Evolutionary conservation across 2,797 vertebrate species (phyloP).

Genomic region (Chelon auratus): DNA sequence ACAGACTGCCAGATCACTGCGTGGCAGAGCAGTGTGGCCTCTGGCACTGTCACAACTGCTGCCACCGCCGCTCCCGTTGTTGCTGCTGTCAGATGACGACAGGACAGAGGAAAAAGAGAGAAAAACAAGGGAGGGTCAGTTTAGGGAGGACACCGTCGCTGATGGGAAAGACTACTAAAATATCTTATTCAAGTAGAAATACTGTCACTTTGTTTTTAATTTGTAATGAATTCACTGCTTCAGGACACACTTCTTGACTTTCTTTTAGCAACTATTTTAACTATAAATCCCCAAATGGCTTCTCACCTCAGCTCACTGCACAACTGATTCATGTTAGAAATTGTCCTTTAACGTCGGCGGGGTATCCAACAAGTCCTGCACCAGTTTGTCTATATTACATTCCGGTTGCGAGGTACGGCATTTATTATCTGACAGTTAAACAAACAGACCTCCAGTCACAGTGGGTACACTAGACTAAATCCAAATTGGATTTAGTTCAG

Average conservation of each 20-base stretch:
- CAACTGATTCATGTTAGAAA: background rate
- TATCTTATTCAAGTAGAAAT: slow-evolving; percentile 27
- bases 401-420: background rate
- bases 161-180: slow-evolving; percentile 12
- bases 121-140: slow-evolving; percentile 40
- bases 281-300: background rate
- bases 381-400: background rate
- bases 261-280: background rate
- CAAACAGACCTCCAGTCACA: background rate
- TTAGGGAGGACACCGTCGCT: slow-evolving; percentile 20
- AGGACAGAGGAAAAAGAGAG: slow-evolving; percentile 46
- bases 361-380: background rate
- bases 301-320: slow-evolving; percentile 1
- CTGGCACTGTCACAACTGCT: slow-evolving; percentile 62
- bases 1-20: slow-evolving; percentile 66
- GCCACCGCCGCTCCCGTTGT: slow-evolving; percentile 48
- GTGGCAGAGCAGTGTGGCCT: slow-evolving; percentile 68
- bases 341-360: background rate
- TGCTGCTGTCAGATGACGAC: slow-evolving; percentile 65
- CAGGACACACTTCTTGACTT: slow-evolving; percentile 8
- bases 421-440: background rate
- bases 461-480: background rate
- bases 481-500: slow-evolving; percentile 23
- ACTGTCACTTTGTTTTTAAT: slow-evolving; percentile 39
- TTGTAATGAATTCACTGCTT: slow-evolving; percentile 16